Base-by-base conservation (phyloP, 2,888 invertebrate genomes). In the Cryptops parisi region DNA sequence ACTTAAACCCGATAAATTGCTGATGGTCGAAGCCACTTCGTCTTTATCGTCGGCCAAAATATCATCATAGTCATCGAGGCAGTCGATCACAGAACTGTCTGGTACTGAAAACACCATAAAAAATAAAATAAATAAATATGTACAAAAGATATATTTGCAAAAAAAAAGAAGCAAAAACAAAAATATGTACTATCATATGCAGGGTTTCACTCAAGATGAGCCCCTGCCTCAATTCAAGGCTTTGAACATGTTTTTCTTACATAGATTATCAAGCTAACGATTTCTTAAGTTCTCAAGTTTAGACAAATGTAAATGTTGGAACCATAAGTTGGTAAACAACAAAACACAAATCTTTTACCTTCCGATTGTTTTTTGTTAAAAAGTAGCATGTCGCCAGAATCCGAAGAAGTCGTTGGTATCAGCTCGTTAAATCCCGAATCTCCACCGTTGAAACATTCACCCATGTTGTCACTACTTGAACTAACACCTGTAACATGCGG, bases 1-100 rank as follows among this genome's bases (percentile, higher is more conserved):
- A 2, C 80, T 80, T 24, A 79, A 64, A 12, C 77, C 79, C 21
- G 77, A 76, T 40, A 76, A 63, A 61, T 76, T 72, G 60, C 76
- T 77, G 39, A 77, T 74, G 3, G 75, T 76, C 12, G 73, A 74
- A 3, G 70, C 68, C 47, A 68, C 69, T 51, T 72, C 72, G 58
- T 69, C 70, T 40, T 64, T 73, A 48, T 64, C 64, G 45, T 64
- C 65, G 24, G 12, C 4, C 15, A 5, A 15, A 21, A 21, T 33
- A 9, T 33, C 33, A 33, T 33, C 33, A 33, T 15, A 33, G 6
- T 33, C 33, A 6, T 15, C 15, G 33, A 33, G 6, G 33, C 33
- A 33, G 15, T 15, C 15, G 9, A 15, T 33, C 9, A 33, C 33
- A 15, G 33, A 33, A 33, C 33, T 33, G 15, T 33, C 33, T 33